These are phyloP conservation scores for Copsychus sechellarum DNA, from an alignment of 2,113 vertebrate species.

Conservation along the genomic window DNA sequence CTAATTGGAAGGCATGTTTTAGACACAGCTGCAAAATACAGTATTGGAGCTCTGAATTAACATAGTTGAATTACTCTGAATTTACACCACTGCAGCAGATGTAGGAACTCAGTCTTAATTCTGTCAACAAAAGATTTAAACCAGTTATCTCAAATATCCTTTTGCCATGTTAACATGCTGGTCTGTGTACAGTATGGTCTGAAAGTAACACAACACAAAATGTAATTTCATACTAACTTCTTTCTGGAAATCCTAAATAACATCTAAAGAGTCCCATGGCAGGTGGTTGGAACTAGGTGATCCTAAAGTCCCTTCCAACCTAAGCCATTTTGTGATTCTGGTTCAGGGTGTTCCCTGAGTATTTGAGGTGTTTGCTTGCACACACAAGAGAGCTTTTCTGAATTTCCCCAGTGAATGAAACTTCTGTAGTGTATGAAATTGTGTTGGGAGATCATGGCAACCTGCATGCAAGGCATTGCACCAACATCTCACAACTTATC, in stretches of 20 bases:
- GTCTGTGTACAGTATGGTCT: rapidly evolving
- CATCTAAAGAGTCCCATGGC: background rate
- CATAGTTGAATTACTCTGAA: background rate
- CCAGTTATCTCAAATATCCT: background rate
- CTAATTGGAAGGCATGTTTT: background rate
- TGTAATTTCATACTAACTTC: background rate
- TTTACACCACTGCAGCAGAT: background rate
- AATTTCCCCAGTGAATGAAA: background rate
- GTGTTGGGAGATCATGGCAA: background rate
- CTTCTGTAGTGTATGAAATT: rapidly evolving
- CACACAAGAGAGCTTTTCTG: rapidly evolving
- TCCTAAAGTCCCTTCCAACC: background rate
- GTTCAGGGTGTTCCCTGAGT: background rate
- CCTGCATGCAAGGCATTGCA: rapidly evolving
- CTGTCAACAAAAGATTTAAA: background rate
- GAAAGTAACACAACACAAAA: background rate
- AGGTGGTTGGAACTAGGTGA: background rate
- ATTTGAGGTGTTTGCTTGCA: background rate
- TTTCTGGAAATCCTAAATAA: background rate
- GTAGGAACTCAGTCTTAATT: background rate
- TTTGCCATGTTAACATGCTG: rapidly evolving
- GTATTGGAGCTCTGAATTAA: background rate
- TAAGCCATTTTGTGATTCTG: background rate
- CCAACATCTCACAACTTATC: background rate
- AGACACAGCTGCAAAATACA: background rate